Evolutionary conservation across 2,113 vertebrate genomes (phyloP).

Genomic region (Orthonyx spaldingii): DNA sequence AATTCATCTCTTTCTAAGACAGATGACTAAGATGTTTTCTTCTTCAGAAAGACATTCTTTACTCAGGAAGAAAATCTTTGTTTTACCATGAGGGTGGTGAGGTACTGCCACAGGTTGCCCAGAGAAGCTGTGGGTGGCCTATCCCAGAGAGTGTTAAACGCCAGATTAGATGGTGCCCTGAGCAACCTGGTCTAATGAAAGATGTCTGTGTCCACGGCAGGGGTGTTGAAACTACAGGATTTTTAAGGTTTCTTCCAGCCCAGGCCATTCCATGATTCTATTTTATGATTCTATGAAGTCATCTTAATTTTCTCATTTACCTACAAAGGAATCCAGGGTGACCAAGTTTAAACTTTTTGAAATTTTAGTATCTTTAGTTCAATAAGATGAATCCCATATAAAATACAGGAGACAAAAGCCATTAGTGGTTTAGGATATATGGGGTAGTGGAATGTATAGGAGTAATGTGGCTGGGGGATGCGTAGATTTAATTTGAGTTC

Average conservation of each 20-base stretch:
- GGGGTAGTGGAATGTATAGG: background rate
- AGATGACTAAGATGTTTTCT: background rate
- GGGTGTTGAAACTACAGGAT: background rate
- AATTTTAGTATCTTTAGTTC: background rate
- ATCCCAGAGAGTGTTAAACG: too few species aligned
- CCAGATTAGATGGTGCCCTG: background rate
- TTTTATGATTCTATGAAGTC: background rate
- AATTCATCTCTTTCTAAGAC: background rate
- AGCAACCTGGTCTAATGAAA: background rate
- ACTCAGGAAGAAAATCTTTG: background rate
- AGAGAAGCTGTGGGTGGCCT: background rate
- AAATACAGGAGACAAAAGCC: background rate
- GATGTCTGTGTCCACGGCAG: background rate
- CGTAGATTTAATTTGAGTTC: background rate
- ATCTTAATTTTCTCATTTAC: background rate
- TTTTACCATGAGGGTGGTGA: background rate
- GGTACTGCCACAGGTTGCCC: background rate
- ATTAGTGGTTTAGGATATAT: background rate
- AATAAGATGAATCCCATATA: background rate
- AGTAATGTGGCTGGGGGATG: background rate
- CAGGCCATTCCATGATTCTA: background rate
- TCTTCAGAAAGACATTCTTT: background rate
- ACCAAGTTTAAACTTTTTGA: background rate
- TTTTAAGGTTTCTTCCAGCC: background rate
- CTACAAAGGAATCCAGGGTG: background rate